These are phyloP conservation scores for Drosophila chauvacae DNA, from an alignment of 1,140 invertebrate species.

Conservation along the genomic window DNA sequence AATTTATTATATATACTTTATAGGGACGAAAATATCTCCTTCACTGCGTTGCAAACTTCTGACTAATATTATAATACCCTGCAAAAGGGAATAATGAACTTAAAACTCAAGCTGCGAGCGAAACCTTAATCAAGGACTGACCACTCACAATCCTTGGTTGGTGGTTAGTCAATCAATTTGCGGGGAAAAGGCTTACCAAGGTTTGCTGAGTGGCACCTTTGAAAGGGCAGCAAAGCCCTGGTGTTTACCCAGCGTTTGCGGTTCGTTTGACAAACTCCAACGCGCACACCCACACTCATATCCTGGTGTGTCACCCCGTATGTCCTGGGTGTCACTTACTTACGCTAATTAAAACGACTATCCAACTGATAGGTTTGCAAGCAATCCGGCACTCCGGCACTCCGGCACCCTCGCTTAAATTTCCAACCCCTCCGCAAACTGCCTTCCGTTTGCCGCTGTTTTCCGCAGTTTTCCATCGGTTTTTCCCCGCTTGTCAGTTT, in stretches of 20 bases:
- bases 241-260: conserved; percentile 61
- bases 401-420: not conserved
- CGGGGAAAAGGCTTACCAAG: conserved; percentile 2
- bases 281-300: not conserved
- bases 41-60: too few species aligned
- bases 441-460: not conserved
- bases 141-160: not conserved
- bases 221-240: conserved; percentile 37
- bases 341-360: conserved; percentile 75
- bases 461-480: conserved; percentile 24
- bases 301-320: not conserved
- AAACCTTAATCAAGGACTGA: conserved; percentile 4
- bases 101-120: not conserved
- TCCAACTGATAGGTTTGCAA: conserved; percentile 16
- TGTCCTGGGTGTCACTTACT: conserved; percentile 67
- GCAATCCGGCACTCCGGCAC: not conserved
- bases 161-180: conserved; percentile 5
- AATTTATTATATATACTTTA: too few species aligned
- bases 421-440: not conserved
- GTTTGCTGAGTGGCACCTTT: not conserved
- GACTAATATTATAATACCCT: too few species aligned
- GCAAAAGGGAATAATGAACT: too few species aligned
- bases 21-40: too few species aligned
- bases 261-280: conserved; percentile 60
- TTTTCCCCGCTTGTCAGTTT: conserved; percentile 29